Percentiles rank a stretch among this genome's conserved stretches.
Conservation (phyloP, 2,113 vertebrate genomes). For the Cricetomys ansorgei region DNA sequence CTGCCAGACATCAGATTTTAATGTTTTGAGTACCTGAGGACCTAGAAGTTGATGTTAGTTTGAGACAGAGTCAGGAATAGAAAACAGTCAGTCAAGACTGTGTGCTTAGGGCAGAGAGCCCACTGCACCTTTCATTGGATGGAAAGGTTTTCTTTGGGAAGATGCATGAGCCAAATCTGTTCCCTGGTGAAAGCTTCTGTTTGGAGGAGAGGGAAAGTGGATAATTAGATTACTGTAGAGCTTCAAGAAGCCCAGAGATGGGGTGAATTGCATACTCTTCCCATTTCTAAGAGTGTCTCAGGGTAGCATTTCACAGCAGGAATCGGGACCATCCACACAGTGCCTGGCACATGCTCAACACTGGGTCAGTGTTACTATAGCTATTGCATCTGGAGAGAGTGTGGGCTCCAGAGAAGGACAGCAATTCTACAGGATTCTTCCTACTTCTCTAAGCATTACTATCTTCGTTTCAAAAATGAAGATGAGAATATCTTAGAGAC, state of each 20-base stretch:
- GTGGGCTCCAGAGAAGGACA: background rate
- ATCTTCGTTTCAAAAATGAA: background rate
- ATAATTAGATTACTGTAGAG: background rate
- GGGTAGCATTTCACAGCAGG: background rate
- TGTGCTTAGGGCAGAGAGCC: background rate
- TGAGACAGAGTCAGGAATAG: background rate
- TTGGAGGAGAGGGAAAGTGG: background rate
- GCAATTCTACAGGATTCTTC: background rate
- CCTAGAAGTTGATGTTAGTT: background rate
- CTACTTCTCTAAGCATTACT: background rate
- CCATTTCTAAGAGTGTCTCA: background rate
- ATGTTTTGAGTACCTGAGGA: background rate
- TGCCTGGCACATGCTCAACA: background rate
- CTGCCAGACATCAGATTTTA: background rate
- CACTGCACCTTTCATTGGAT: background rate
- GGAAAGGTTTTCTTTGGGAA: background rate
- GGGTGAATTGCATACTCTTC: background rate
- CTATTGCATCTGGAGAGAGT: background rate
- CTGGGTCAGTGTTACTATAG: background rate
- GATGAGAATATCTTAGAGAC: background rate
- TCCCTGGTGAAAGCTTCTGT: background rate
- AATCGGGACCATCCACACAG: background rate
- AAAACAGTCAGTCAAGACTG: background rate
- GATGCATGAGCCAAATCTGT: background rate
- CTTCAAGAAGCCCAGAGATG: background rate